phyloP scores from a whole-genome alignment of 2,797 vertebrate species.

The Rhinoraja longicauda region DNA sequence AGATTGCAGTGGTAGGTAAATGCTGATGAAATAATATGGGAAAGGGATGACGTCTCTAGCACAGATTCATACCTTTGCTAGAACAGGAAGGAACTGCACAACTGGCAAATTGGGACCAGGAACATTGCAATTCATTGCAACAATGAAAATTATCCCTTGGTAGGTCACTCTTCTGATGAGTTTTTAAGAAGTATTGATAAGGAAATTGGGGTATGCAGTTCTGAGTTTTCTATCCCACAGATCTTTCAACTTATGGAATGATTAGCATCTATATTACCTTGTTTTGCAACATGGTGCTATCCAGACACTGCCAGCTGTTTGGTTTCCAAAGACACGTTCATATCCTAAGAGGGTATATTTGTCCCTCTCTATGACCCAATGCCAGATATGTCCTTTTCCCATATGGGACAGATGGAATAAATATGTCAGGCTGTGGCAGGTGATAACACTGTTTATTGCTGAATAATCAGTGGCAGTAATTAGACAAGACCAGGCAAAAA shows the following conservation, averaged over 20 bases:
- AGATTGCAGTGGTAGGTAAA: no score
- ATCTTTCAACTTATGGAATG: slow-evolving; percentile 41
- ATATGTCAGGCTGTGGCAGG: slow-evolving; percentile 74
- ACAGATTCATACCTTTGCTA: no score
- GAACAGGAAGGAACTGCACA: no score
- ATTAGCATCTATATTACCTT: slow-evolving; percentile 46
- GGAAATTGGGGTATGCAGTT: not conserved
- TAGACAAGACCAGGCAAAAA: slow-evolving; percentile 69
- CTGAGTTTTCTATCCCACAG: not conserved
- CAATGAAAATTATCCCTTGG: no score
- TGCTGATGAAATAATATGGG: no score
- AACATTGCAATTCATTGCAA: no score
- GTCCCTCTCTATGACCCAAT: slow-evolving; percentile 57
- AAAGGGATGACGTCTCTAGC: no score
- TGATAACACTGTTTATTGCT: slow-evolving; percentile 65
- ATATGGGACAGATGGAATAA: slow-evolving; percentile 81
- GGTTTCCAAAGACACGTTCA: slow-evolving; percentile 61
- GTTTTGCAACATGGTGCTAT: slow-evolving; percentile 50
- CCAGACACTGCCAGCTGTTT: slow-evolving; percentile 64
- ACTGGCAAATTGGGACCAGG: no score
- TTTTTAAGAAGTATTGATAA: not conserved
- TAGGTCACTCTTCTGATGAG: no score
- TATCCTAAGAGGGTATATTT: slow-evolving; percentile 59
- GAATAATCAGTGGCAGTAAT: slow-evolving; percentile 83
- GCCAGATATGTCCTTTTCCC: slow-evolving; percentile 57